Conservation (phyloP, 2,113 vertebrate genomes). For the Charina bottae region DNA sequence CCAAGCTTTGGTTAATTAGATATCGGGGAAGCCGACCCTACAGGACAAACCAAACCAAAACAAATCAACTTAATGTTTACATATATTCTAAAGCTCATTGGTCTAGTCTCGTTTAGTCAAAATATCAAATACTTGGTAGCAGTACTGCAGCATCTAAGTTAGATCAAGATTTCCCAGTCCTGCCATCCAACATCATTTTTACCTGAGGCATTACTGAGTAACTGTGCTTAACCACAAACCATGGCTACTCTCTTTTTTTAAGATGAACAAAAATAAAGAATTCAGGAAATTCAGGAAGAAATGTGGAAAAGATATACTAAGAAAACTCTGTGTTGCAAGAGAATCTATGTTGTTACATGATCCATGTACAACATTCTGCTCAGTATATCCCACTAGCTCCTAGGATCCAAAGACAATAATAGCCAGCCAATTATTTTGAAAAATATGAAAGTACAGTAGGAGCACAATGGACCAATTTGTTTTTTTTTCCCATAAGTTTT, state of each 20-base stretch:
- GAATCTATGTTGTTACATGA: neutral
- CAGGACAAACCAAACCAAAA: neutral
- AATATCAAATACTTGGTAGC: neutral
- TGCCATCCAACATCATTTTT: neutral
- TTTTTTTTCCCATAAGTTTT: too few species aligned
- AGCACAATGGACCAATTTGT: neutral
- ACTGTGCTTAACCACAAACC: neutral
- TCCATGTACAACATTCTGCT: neutral
- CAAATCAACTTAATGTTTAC: neutral
- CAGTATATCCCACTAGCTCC: neutral
- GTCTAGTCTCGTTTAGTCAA: neutral
- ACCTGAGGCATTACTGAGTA: neutral
- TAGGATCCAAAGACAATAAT: neutral
- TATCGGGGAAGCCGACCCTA: constrained; percentile 94
- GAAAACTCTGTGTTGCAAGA: neutral
- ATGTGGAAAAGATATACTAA: neutral
- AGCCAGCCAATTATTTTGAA: neutral
- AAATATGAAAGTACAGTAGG: neutral
- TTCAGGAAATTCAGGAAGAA: neutral
- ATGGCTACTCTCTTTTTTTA: neutral
- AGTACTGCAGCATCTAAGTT: neutral
- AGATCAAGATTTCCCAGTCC: neutral
- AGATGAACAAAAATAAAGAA: neutral
- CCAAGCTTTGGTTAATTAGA: constrained; percentile 95
- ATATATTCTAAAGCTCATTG: neutral